phyloP scores from a whole-genome alignment of 2,888 invertebrate species.

The Catocala nupta region DNA sequence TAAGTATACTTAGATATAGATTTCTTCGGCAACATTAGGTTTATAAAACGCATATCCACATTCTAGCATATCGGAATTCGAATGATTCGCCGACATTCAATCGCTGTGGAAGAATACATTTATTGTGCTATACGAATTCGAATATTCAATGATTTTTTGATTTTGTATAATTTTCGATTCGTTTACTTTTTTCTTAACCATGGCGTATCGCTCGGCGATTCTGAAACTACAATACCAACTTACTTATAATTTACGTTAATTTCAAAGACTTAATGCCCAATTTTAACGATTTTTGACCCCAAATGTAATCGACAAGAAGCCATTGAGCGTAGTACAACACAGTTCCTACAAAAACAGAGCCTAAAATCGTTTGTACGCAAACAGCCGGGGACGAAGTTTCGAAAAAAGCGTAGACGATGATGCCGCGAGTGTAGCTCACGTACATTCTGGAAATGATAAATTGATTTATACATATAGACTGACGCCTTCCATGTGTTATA shows the following conservation, averaged over 20 bases:
- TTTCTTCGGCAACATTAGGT: no score
- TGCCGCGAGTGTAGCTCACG: slow-evolving; percentile 47
- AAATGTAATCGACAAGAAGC: slow-evolving; percentile 31
- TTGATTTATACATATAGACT: background rate
- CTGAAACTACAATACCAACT: no score
- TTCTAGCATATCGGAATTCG: no score
- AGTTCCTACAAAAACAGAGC: background rate
- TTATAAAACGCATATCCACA: no score
- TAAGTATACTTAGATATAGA: no score
- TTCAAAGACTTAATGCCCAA: background rate
- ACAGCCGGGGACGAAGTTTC: slow-evolving; percentile 34
- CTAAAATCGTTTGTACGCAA: slow-evolving; percentile 7
- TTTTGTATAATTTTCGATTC: no score
- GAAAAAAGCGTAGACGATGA: slow-evolving; percentile 55
- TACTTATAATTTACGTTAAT: background rate
- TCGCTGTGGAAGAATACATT: no score
- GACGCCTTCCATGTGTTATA: background rate
- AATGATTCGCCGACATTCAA: no score
- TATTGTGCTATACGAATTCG: no score
- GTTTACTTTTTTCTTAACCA: no score
- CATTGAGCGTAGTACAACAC: slow-evolving; percentile 43
- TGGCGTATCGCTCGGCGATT: no score
- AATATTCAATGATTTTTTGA: no score
- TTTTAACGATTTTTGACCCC: slow-evolving; percentile 13
- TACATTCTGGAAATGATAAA: slow-evolving; percentile 50